A percentile compares a stretch with the other conserved stretches of the same genome.
Evolutionary conservation across 1,140 invertebrate species (phyloP).

Genomic region (Bilobella aurantiaca): DNA sequence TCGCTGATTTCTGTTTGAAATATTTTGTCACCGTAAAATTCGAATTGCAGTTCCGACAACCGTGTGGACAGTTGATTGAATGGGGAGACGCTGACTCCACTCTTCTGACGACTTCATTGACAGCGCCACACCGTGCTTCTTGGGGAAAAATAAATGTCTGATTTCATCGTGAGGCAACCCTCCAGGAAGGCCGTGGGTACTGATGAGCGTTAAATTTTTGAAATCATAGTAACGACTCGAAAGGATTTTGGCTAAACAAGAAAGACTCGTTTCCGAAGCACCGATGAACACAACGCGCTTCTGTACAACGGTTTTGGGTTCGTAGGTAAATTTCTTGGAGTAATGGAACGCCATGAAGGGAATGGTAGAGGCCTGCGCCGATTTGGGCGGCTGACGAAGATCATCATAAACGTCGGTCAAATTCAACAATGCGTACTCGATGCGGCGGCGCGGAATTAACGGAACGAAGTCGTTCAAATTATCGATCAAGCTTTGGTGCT

Average conservation of each 20-base stretch:
- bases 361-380: neutral
- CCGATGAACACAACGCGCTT: conserved; percentile 60
- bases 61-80: conserved; percentile 47
- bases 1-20: neutral
- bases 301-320: conserved; percentile 45
- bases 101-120: conserved; percentile 19
- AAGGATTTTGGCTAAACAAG: conserved; percentile 55
- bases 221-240: conserved; percentile 43
- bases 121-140: conserved; percentile 41
- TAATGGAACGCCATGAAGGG: conserved; percentile 13
- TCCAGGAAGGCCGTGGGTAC: conserved; percentile 52
- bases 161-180: conserved; percentile 40
- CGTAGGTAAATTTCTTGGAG: conserved; percentile 26
- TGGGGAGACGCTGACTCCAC: conserved; percentile 36
- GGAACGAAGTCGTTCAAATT: conserved; percentile 29
- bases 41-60: conserved; percentile 44
- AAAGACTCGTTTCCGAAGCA: conserved; percentile 55
- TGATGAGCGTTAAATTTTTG: conserved; percentile 53
- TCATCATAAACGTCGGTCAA: conserved; percentile 23
- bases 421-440: conserved; percentile 22
- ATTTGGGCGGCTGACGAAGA: conserved; percentile 1
- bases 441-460: conserved; percentile 20
- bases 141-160: conserved; percentile 43
- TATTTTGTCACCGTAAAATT: conserved; percentile 46
- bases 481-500: conserved; percentile 24